Evolutionary conservation across 2,888 invertebrate genomes (phyloP).

Genomic region (Orthosia incerta): DNA sequence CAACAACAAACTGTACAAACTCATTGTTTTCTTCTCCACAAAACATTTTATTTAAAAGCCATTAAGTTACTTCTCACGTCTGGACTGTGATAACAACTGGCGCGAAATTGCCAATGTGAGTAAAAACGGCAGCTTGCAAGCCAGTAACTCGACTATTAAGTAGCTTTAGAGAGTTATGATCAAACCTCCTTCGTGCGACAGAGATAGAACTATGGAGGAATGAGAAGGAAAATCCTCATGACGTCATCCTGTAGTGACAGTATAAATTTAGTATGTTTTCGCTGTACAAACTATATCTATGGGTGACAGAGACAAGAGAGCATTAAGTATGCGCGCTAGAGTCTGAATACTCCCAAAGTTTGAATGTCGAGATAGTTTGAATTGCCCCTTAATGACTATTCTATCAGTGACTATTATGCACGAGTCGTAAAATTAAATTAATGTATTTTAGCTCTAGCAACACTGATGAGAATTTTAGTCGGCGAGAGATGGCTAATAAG

Average conservation of each 20-base stretch:
- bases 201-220: conserved; percentile 25
- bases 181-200: conserved; percentile 34
- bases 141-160: conserved; percentile 63
- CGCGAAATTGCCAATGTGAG: conserved; percentile 23
- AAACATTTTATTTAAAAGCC: conserved; percentile 20
- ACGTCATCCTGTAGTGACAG: conserved; percentile 26
- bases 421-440: conserved; percentile 25
- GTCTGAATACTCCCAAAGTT: conserved; percentile 41
- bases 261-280: too few species aligned
- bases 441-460: conserved; percentile 34
- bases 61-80: conserved; percentile 29
- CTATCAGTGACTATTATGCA: conserved; percentile 33
- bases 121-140: conserved; percentile 67
- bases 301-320: conserved; percentile 18
- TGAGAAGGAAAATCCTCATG: conserved; percentile 15
- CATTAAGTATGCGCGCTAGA: conserved; percentile 45
- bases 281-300: too few species aligned
- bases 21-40: background rate
- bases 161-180: conserved; percentile 49
- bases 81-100: conserved; percentile 15
- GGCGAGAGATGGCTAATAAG: background rate
- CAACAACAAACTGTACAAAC: background rate
- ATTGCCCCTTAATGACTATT: conserved; percentile 38
- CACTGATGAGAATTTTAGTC: conserved; percentile 14
- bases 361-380: conserved; percentile 47